Base-by-base conservation (phyloP, 2,888 invertebrate genomes). In the Polyommatus icarus region DNA sequence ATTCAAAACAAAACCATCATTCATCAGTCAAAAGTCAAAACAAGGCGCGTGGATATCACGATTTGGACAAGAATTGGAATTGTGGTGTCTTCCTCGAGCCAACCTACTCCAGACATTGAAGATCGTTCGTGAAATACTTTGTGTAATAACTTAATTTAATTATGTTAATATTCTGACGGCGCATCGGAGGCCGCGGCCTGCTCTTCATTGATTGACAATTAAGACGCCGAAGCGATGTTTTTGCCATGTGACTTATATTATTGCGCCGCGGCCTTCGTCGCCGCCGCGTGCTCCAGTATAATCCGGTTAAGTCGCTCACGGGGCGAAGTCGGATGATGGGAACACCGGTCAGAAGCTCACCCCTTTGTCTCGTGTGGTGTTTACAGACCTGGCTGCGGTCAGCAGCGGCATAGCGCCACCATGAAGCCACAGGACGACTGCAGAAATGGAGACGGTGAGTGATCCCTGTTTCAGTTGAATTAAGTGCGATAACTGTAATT, bases 391-490 rank as follows among this genome's bases (percentile, higher is more conserved):
- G 50, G 80, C 79, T 76, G 79, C 78, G 73, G 76, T 77, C 75
- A 78, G 79, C 80, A 61, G 76, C 78, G 76, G 77, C 72, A 61
- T 77, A 32, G 72, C 76, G 67, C 79, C 79, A 79, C 46, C 84
- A 91, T 91, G 91, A 88, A 87, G 84, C 89, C 90, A 76, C 87
- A 85, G 78, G 88, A 90, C 82, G 87, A 87, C 81, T 87, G 84
- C 84, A 85, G 86, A 80, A 91, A 91, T 84, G 91, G 91, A 57
- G 89, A 91, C 80, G 90, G 90, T 90, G 82, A 90, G 90, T 82
- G 72, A 59, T 10, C n/a, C 24, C 71, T 20, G 15, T 40, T 76
- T 36, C 20, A 76, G 29, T n/a, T 54, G 15, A 36, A 18, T 32
- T 20, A 18, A n/a, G 46, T 40, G 50, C 71, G 20, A n/a, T 59